These are phyloP conservation scores for Elgaria multicarinata DNA, from an alignment of 2,113 vertebrate genomes.

Conservation along the genomic window DNA sequence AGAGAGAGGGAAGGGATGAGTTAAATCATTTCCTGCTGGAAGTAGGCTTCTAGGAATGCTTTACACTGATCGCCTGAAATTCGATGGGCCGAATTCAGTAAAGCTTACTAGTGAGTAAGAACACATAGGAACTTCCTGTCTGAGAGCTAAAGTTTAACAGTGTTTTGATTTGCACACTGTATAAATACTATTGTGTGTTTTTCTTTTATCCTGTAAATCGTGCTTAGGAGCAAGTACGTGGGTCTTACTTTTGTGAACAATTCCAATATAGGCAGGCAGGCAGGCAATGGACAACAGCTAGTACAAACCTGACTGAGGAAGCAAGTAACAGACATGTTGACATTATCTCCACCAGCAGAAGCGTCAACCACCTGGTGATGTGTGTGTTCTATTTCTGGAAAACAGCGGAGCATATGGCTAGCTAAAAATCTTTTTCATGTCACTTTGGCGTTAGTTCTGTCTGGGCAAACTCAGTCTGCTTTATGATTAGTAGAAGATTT, in stretches of 20 bases:
- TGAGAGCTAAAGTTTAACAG: not conserved
- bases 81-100: not conserved
- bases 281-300: not conserved
- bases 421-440: conserved; percentile 32
- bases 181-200: not conserved
- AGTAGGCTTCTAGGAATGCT: not conserved
- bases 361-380: conserved; percentile 39
- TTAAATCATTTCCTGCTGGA: not conserved
- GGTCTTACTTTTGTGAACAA: not conserved
- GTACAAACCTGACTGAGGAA: not conserved
- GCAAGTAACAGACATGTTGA: conserved; percentile 21
- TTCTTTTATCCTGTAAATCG: not conserved
- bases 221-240: not conserved
- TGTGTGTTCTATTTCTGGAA: conserved; percentile 49
- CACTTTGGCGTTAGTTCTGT: conserved; percentile 51
- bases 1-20: not conserved
- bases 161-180: not conserved
- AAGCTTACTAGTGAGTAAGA: not conserved
- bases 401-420: conserved; percentile 47
- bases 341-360: conserved; percentile 35
- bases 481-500: conserved; percentile 27
- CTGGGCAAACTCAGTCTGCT: conserved; percentile 35
- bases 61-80: not conserved
- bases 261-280: not conserved
- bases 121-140: not conserved